Conservation (phyloP, 1,140 invertebrate genomes). For the Atopsyche davidsoni region DNA sequence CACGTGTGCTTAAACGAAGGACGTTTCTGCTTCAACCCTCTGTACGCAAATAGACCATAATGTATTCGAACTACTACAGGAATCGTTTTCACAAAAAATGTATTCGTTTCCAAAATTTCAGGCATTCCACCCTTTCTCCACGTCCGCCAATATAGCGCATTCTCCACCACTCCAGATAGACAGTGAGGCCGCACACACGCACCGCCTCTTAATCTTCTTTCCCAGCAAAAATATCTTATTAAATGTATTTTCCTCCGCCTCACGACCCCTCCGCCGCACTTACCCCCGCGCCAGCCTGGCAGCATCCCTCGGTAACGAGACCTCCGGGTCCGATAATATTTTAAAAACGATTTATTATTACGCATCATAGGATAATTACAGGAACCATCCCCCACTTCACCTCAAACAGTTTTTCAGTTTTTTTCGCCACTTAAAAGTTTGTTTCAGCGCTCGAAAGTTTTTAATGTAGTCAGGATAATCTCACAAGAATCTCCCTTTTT, state of each 20-base stretch:
- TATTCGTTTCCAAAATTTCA: too few species aligned
- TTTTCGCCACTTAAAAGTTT: neutral
- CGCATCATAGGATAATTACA: constrained; percentile 30
- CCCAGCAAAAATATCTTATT: constrained; percentile 30
- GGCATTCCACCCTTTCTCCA: too few species aligned
- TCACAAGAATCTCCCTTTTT: constrained; percentile 15
- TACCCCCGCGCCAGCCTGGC: constrained; percentile 8
- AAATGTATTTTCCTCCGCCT: constrained; percentile 25
- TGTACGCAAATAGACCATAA: too few species aligned
- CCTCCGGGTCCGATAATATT: constrained; percentile 31
- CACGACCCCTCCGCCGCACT: neutral
- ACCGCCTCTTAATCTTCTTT: constrained; percentile 29
- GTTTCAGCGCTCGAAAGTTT: constrained; percentile 6
- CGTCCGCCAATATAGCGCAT: neutral
- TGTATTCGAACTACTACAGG: too few species aligned
- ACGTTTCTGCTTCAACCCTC: too few species aligned
- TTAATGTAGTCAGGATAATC: constrained; percentile 25
- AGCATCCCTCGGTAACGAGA: constrained; percentile 30
- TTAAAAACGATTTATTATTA: constrained; percentile 31
- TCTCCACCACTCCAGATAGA: constrained; percentile 2
- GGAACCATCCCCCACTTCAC: constrained; percentile 18
- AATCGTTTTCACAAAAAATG: too few species aligned
- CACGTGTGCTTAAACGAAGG: too few species aligned
- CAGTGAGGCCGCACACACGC: constrained; percentile 15
- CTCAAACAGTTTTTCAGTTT: constrained; percentile 9